These are phyloP conservation scores for Eupithecia inturbata DNA, from an alignment of 2,888 invertebrate species.

Conservation along the genomic window DNA sequence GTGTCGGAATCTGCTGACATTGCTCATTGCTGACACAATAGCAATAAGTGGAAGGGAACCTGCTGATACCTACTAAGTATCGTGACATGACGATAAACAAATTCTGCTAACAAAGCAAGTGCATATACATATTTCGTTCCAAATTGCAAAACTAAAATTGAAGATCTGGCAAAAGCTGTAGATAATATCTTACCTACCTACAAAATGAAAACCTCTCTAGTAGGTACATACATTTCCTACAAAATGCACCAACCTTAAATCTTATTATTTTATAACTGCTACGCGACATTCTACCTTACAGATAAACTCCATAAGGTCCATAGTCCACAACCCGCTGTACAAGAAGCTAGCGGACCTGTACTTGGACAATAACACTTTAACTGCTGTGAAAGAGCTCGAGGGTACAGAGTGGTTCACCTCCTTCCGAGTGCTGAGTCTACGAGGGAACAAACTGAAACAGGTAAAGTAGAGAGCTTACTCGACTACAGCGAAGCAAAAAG, in stretches of 20 bases:
- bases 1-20: not conserved
- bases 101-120: not conserved
- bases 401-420: conserved; percentile 90
- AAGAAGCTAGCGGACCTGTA: conserved; percentile 88
- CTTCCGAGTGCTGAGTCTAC: conserved; percentile 90
- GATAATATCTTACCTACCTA: not conserved
- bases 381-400: conserved; percentile 86
- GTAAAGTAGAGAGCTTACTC: conserved; percentile 63
- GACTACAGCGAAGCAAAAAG: not conserved
- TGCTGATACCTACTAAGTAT: not conserved
- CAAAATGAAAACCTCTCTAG: conserved; percentile 1
- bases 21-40: not conserved
- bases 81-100: not conserved
- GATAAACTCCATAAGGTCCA: conserved; percentile 85
- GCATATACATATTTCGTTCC: not conserved
- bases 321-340: conserved; percentile 87
- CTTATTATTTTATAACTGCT: no score
- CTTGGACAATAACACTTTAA: conserved; percentile 89
- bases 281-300: conserved; percentile 52
- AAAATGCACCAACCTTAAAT: no score
- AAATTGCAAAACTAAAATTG: not conserved
- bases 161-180: not conserved
- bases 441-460: conserved; percentile 88
- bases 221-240: not conserved
- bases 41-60: not conserved